A percentile compares a stretch with the other conserved stretches of the same genome.
phyloP scores from a whole-genome alignment of 1,140 invertebrate species.

The Varroa destructor region DNA sequence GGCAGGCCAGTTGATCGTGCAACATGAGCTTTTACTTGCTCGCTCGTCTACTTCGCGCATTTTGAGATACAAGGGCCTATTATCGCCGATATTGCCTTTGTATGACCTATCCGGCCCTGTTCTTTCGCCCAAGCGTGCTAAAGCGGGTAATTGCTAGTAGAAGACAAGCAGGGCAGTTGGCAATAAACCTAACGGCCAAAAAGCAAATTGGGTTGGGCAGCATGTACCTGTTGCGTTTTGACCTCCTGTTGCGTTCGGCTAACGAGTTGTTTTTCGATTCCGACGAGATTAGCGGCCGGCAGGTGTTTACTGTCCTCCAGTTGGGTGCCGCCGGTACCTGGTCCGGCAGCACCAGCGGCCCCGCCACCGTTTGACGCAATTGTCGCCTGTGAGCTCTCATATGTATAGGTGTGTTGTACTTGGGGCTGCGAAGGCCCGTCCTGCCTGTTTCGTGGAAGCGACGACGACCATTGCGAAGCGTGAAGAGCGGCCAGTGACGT shows the following conservation, averaged over 20 bases:
- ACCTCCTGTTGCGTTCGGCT: slow-evolving; percentile 21
- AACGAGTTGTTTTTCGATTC: slow-evolving; percentile 12
- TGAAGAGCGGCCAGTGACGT: too few relatives aligned
- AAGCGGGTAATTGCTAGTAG: too few relatives aligned
- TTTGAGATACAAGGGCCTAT: too few relatives aligned
- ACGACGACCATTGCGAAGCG: too few relatives aligned
- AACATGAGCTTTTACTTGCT: too few relatives aligned
- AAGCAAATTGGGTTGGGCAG: background rate
- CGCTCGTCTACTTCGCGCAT: too few relatives aligned
- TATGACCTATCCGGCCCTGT: too few relatives aligned
- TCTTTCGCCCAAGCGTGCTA: too few relatives aligned
- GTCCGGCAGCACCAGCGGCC: too few relatives aligned
- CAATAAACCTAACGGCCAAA: background rate
- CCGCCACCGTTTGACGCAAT: slow-evolving; percentile 11
- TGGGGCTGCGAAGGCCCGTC: slow-evolving; percentile 25
- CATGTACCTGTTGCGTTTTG: slow-evolving; percentile 27
- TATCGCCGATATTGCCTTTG: too few relatives aligned
- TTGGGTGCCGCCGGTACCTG: background rate
- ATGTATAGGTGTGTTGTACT: slow-evolving; percentile 19
- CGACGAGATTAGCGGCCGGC: background rate
- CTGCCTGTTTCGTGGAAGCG: background rate
- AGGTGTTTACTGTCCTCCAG: slow-evolving; percentile 6
- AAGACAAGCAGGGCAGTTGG: too few relatives aligned
- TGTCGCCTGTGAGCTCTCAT: slow-evolving; percentile 19
- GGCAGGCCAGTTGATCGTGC: too few relatives aligned